Evolutionary conservation across 2,888 invertebrate genomes (phyloP).

Genomic region (Helobdella robusta): DNA sequence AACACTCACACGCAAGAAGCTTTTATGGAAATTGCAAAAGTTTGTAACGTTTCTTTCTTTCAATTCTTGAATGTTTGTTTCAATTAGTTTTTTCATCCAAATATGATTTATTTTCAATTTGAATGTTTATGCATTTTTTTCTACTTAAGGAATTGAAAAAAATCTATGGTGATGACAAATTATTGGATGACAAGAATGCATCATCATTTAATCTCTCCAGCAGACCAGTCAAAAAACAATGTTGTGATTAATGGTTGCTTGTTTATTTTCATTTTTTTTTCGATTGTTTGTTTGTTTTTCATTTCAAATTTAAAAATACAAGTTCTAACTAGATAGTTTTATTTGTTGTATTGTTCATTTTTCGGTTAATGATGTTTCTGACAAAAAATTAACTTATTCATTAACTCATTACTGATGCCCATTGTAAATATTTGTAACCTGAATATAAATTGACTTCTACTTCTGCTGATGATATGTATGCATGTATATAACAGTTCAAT

Average conservation of each 20-base stretch:
- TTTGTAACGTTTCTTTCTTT: slow-evolving; percentile 10
- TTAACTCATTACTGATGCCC: too few relatives aligned
- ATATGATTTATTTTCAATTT: background rate
- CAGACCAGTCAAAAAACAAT: slow-evolving; percentile 12
- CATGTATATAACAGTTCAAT: too few relatives aligned
- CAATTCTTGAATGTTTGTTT: background rate
- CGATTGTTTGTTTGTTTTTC: too few relatives aligned
- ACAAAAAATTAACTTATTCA: too few relatives aligned
- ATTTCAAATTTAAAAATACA: too few relatives aligned
- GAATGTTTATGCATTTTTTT: background rate
- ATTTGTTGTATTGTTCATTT: too few relatives aligned
- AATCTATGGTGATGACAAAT: slow-evolving; percentile 24
- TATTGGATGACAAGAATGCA: slow-evolving; percentile 19
- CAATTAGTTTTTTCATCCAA: background rate
- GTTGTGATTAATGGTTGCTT: background rate
- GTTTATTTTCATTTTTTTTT: background rate
- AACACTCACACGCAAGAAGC: slow-evolving; percentile 36
- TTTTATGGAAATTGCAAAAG: slow-evolving; percentile 35
- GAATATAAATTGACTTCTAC: too few relatives aligned
- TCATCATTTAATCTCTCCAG: slow-evolving; percentile 15
- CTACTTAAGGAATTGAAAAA: slow-evolving; percentile 26
- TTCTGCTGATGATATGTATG: too few relatives aligned
- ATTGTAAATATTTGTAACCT: too few relatives aligned
- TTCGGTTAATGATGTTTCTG: too few relatives aligned
- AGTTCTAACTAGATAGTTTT: too few relatives aligned